Evolutionary conservation across 2,797 vertebrate species (phyloP), one percentile per base, ranked within the genome.

Genomic region (Falco naumanni): DNA sequence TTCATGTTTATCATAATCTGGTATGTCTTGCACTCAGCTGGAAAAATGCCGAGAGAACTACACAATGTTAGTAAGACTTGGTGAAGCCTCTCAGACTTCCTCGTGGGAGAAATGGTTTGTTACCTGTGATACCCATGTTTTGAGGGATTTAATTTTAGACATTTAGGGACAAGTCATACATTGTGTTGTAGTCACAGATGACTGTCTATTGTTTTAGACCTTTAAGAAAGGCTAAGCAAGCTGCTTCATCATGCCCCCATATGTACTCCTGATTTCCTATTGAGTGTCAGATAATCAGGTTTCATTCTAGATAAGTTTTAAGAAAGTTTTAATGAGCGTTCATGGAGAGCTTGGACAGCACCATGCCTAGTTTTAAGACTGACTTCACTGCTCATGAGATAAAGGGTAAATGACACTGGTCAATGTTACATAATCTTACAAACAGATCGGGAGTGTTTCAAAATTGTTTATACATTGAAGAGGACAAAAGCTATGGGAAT

Each of bases 1-100:
- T 90, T 85, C 34, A 10, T 61, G 26, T 16, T 29, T 61, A 51
- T 25, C 0, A 11, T 86, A 53, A 68, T 69, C 61, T 43, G 87
- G 78, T 92, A 86, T 86, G 87, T 89, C 82, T 68, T 93, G 75
- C 11, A 4, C 69, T 91, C 34, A 39, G 53, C 19, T 84, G 92
- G 65, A 54, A 4, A 21, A 75, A 48, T 18, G 43, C 65, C 82
- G 51, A 9, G 17, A 63, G 60, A 77, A 33, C 41, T 21, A 45
- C 22, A 9, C 1, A 1, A 41, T 3, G 0, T 54, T 39, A 60
- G 41, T 65, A 79, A 47, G n/a, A 74, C 69, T 69, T 5, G 0
- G 10, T 29, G 69, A 79, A 87, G 64, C 60, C 29, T 87, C 64
- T 91, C 11, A 10, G 25, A 37, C 22, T 64, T 74, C 43, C 0